Evolutionary conservation across 2,113 vertebrate species (phyloP).

Genomic region (Paedocypris sp.): DNA sequence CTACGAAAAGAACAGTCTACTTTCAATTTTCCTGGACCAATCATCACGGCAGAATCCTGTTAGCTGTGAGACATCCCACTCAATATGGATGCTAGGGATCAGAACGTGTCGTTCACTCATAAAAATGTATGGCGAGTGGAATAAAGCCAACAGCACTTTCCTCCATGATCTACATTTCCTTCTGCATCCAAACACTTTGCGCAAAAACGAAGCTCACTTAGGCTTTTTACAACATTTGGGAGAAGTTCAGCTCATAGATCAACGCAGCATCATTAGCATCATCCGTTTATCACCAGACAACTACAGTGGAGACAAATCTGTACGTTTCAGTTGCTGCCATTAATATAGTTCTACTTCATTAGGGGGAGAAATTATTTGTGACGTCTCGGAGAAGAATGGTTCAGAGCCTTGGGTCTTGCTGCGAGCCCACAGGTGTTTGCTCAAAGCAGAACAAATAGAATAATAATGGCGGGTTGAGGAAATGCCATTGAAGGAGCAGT

Average conservation of each 20-base stretch:
- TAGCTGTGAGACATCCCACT: no score
- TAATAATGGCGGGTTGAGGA: not conserved
- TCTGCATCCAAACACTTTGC: no score
- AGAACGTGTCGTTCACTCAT: no score
- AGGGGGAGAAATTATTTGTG: conserved; percentile 11
- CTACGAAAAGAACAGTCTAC: no score
- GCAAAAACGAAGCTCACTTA: not conserved
- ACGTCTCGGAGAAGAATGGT: conserved; percentile 1
- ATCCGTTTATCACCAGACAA: not conserved
- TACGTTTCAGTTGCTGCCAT: not conserved
- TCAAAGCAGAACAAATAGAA: conserved; percentile 9
- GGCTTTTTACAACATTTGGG: not conserved
- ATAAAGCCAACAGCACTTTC: no score
- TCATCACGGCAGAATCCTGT: no score
- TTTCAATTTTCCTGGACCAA: no score
- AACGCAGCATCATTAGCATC: not conserved
- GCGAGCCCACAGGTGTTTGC: conserved; percentile 3
- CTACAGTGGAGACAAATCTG: conserved; percentile 10
- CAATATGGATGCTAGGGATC: no score
- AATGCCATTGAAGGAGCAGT: not conserved
- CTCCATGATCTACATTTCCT: no score
- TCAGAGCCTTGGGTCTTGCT: not conserved
- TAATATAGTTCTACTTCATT: not conserved
- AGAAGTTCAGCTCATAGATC: not conserved
- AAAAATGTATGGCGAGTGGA: no score